Evolutionary conservation across 2,113 vertebrate genomes (phyloP).

Genomic region (Caranx ignobilis): DNA sequence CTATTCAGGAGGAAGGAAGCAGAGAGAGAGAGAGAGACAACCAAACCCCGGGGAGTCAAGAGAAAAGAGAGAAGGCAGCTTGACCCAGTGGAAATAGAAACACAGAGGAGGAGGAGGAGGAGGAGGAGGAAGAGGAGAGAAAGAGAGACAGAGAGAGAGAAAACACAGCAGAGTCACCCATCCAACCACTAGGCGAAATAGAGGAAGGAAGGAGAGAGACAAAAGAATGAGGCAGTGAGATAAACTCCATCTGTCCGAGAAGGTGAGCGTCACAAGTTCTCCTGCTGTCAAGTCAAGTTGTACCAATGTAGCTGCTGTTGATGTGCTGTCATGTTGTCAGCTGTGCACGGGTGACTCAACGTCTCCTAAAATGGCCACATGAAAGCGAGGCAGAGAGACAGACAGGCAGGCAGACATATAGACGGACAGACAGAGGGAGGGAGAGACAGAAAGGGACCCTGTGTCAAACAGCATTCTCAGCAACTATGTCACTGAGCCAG

Average conservation of each 20-base stretch:
- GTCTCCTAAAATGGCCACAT: constrained; percentile 80
- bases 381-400: constrained; percentile 47
- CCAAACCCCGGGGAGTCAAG: neutral
- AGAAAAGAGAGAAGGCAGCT: constrained; percentile 31
- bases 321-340: constrained; percentile 60
- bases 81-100: constrained; percentile 46
- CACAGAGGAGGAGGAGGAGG: constrained; percentile 34
- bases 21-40: constrained; percentile 20
- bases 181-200: constrained; percentile 43
- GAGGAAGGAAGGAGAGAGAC: constrained; percentile 53
- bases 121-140: constrained; percentile 20
- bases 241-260: constrained; percentile 44
- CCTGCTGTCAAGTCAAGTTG: constrained; percentile 53
- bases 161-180: constrained; percentile 22
- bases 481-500: constrained; percentile 73
- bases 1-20: constrained; percentile 71
- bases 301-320: constrained; percentile 29
- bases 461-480: constrained; percentile 79
- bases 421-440: constrained; percentile 27
- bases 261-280: constrained; percentile 77
- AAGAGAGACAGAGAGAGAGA: constrained; percentile 23
- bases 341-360: constrained; percentile 59
- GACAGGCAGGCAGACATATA: constrained; percentile 25
- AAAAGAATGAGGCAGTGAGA: constrained; percentile 27
- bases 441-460: constrained; percentile 59